Conservation (phyloP, 2,797 vertebrate species). For the Manis pentadactyla region DNA sequence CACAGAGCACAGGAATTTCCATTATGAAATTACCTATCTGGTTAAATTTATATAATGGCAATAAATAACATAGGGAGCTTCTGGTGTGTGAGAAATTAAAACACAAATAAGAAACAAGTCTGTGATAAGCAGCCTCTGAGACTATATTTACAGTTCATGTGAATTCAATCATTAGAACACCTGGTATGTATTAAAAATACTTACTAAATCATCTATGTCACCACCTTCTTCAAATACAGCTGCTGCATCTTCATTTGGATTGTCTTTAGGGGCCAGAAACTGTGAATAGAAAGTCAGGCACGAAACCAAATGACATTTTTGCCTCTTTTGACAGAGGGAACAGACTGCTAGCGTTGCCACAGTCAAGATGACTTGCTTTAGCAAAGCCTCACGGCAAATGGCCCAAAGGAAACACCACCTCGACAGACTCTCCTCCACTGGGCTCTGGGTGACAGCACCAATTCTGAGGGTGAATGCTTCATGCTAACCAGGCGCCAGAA, state of each 20-base stretch:
- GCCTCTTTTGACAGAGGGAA: not conserved
- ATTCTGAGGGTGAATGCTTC: not conserved
- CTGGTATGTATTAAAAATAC: slow-evolving; percentile 56
- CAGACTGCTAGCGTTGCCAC: not conserved
- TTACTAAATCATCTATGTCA: slow-evolving; percentile 97
- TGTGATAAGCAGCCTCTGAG: not conserved
- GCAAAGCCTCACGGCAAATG: not conserved
- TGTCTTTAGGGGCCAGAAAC: slow-evolving; percentile 92
- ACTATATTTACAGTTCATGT: not conserved
- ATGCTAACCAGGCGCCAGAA: not conserved
- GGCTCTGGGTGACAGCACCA: not conserved
- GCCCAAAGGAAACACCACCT: not conserved
- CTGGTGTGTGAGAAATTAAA: slow-evolving; percentile 44
- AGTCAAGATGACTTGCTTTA: not conserved
- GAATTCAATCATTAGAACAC: not conserved
- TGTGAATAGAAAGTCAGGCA: slow-evolving; percentile 81
- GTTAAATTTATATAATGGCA: slow-evolving; percentile 67
- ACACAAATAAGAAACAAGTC: slow-evolving; percentile 16
- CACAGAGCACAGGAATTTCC: slow-evolving; percentile 40
- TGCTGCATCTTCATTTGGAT: slow-evolving; percentile 83
- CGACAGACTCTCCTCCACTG: not conserved
- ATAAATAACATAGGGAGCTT: slow-evolving; percentile 26
- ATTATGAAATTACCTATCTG: slow-evolving; percentile 72
- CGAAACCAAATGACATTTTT: not conserved
- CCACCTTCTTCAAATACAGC: slow-evolving; percentile 89